Conservation (phyloP, 1,140 invertebrate species). For the Monochamus saltuarius region DNA sequence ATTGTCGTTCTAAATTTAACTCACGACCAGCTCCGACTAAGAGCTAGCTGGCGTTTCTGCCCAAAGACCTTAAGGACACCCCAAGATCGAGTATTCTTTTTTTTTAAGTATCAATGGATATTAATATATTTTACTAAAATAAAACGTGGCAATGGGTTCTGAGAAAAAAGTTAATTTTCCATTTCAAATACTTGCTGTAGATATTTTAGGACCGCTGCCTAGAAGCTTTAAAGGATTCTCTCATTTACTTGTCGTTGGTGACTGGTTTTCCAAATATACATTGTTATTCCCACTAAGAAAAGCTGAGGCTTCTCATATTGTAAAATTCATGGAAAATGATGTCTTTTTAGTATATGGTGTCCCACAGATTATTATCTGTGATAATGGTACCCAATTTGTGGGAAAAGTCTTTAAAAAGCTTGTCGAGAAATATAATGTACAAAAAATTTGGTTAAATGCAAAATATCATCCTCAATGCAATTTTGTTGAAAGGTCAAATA, state of each 20-base stretch:
- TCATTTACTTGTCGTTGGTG: conserved; percentile 47
- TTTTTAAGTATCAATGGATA: too few species aligned
- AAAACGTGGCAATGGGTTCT: too few species aligned
- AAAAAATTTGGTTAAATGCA: conserved; percentile 13
- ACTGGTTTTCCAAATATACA: conserved; percentile 36
- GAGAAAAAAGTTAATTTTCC: conserved; percentile 25
- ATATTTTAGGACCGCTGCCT: conserved; percentile 50
- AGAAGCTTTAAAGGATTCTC: conserved; percentile 30
- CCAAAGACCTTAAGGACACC: too few species aligned
- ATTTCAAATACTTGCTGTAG: conserved; percentile 35
- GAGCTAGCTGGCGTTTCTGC: too few species aligned
- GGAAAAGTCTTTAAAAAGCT: neutral
- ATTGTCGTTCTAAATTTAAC: too few species aligned
- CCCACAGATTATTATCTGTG: conserved; percentile 22
- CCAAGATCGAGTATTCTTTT: too few species aligned
- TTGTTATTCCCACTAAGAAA: conserved; percentile 13
- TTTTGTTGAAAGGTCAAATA: conserved; percentile 26
- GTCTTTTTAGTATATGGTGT: conserved; percentile 26
- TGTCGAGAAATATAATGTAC: conserved; percentile 1
- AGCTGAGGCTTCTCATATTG: conserved; percentile 11
- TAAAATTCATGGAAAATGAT: conserved; percentile 16
- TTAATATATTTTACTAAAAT: too few species aligned
- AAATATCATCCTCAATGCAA: conserved; percentile 16
- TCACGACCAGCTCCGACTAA: too few species aligned
- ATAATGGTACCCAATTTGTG: conserved; percentile 34